Evolutionary conservation across 2,797 vertebrate species (phyloP), one percentile per base, ranked within the genome.

Genomic region (Chaetodon trifasciatus): DNA sequence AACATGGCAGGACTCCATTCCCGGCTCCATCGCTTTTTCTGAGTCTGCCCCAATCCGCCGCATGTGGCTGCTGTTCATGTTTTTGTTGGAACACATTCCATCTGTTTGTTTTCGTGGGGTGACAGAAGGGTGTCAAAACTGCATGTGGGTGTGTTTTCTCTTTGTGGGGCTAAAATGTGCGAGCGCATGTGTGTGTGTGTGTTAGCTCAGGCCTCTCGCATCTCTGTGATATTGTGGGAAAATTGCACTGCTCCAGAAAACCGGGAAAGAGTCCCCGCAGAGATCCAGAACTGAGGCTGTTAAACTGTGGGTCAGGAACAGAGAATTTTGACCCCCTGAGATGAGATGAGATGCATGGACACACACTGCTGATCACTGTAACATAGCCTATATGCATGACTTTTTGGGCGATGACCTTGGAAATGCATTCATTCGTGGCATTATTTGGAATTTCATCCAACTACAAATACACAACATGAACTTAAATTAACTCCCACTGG

Each of bases 211-310:
- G 64, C 64, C 39, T 84, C 77, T 91, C 56, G 5, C 76, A 53
- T 78, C 65, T 62, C 23, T 39, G 75, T 87, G 79, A 86, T 57
- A 80, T 60, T 87, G 78, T 91, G 86, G 88, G 87, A 73, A 91
- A 87, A 55, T 16, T 47, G 44, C 15, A 3, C 24, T n/a, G 52
- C 28, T 82, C 39, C 72, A 47, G 55, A 85, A 85, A 72, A 70
- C 50, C 71, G 10, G 49, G 49, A 73, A 65, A 66, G 13, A 9
- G 9, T 82, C 78, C 58, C 65, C 6, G 15, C 23, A 70, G 73
- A 63, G 56, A 44, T 50, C 53, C 52, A 80, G 61, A 76, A n/a
- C 32, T 11, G 32, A 66, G 73, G 74, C 42, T 56, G 21, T 74
- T 77, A 35, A 28, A 82, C 66, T 69, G 0, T 37, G 6, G 77